Evolutionary conservation across 2,888 invertebrate genomes (phyloP), one percentile per base, ranked within the genome.

Genomic region (Rhyacophila evoluta): DNA sequence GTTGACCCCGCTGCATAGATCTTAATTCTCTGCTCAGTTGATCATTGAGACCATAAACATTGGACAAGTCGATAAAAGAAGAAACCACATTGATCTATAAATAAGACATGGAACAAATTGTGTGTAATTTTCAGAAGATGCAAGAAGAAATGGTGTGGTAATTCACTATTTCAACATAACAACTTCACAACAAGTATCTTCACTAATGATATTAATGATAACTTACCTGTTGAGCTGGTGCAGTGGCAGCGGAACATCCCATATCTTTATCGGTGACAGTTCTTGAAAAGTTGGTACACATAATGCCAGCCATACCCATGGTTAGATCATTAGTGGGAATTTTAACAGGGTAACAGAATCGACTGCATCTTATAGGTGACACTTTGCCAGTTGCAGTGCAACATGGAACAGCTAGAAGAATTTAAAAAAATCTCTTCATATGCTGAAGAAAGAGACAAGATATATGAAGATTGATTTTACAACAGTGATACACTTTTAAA

Each of bases 251-350:
- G 1, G 29, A 2, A n/a, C 94, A 93, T 70, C 92, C 91, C 77
- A 92, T 89, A 82, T 93, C 92, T 74, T 92, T 90, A 72, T 94
- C 93, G 0, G 92, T 92, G 36, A 90, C 89, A 0, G 94, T 93
- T 81, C 95, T 90, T 2, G 94, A 92, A 83, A 95, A 94, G 87
- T 93, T 94, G 89, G 94, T 91, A 84, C 95, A 95, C 79, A 89
- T 89, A 0, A 91, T 90, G 19, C 91, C 90, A 41, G 88, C 87
- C 10, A 87, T 85, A 0, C 86, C 84, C 80, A 85, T 86, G 78
- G 87, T 85, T 2, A 84, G 82, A 81, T 89, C 89, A 38, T 84
- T 82, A 0, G 81, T 76, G 3, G 88, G 85, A 27, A 89, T 85
- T 10, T 82, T 80, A 75, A 89, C 88, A 15, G 87, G 86, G 38